These are phyloP conservation scores for Aspidiotus rigidus DNA, from an alignment of 2,888 invertebrate genomes.

Conservation along the genomic window DNA sequence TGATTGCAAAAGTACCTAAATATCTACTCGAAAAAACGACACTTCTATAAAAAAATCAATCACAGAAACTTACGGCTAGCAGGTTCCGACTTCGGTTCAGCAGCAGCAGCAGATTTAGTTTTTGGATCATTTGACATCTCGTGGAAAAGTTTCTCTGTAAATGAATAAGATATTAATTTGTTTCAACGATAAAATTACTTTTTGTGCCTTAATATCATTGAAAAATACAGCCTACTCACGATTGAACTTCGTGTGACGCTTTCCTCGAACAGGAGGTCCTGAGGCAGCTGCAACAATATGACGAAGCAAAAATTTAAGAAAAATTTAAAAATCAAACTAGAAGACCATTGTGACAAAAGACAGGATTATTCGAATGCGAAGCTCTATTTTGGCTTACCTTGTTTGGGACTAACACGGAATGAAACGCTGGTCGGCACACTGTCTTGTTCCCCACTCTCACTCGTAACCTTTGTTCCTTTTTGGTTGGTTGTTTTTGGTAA, in stretches of 20 bases:
- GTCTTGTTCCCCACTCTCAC: constrained; percentile 22
- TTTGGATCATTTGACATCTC: constrained; percentile 35
- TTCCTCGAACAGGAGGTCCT: constrained; percentile 5
- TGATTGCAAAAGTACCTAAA: no score
- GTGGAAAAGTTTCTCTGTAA: constrained; percentile 20
- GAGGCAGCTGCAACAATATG: constrained; percentile 18
- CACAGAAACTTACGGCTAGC: no score
- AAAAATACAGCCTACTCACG: not conserved
- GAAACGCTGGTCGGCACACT: constrained; percentile 40
- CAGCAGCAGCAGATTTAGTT: not conserved
- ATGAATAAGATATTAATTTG: not conserved
- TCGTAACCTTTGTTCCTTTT: constrained; percentile 15
- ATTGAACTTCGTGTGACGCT: constrained; percentile 25
- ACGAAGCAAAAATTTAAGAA: not conserved
- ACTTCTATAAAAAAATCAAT: no score
- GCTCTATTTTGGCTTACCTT: constrained; percentile 34
- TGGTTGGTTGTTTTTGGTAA: constrained; percentile 8
- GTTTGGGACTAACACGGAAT: constrained; percentile 39
- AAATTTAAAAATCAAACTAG: not conserved
- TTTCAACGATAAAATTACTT: no score
- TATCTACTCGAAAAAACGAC: no score
- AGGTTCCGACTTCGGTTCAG: constrained; percentile 37
- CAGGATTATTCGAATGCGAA: no score
- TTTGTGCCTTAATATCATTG: no score
- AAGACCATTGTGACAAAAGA: not conserved